Evolutionary conservation across 2,113 vertebrate genomes (phyloP), one percentile per base, ranked within the genome.

Genomic region (Thermophis baileyi): DNA sequence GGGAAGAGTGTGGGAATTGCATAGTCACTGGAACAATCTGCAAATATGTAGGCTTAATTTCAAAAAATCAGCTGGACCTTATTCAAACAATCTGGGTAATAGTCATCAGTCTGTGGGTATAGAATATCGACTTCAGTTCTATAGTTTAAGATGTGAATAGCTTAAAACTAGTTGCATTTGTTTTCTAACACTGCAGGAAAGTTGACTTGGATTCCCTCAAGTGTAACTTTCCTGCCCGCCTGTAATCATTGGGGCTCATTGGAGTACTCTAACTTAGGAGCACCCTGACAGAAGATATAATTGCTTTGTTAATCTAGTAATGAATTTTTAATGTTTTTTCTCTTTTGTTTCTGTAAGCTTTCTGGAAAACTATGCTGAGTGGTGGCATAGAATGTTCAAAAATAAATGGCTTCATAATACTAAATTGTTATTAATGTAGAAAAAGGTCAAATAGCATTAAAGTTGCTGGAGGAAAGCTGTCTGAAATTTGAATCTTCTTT

Each of bases 301-400:
- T 46, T 89, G 20, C 46, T 46, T 40, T 89, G 18, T 55, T 55
- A 55, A 60, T 89, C 46, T n/a, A 54, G 7, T 49, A 69, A 50
- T 90, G 89, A 90, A 69, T 90, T 90, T 90, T 90, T 90, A 50
- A 90, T 90, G 57, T 12, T 69, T 60, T 63, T 4, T 30, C 20
- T 8, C 16, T n/a, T 63, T 90, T 69, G 14, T 69, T 90, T 90
- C 49, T 69, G n/a, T 47, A 89, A 89, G 44, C 14, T 60, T 16
- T 30, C 57, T n/a, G 60, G 55, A 60, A 30, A 63, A 30, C 16
- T 49, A 9, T 57, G 54, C 40, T 89, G 54, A 89, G 44, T 27
- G 25, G 44, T 30, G 12, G 55, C 4, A 46, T 47, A 47, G 40
- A 63, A 51, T 87, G 30, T 44, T n/a, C 50, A 53, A 51, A 51